A percentile compares a stretch with the other conserved stretches of the same genome.
Evolutionary conservation across 2,888 invertebrate species (phyloP).

Genomic region (Euplagia quadripunctaria): DNA sequence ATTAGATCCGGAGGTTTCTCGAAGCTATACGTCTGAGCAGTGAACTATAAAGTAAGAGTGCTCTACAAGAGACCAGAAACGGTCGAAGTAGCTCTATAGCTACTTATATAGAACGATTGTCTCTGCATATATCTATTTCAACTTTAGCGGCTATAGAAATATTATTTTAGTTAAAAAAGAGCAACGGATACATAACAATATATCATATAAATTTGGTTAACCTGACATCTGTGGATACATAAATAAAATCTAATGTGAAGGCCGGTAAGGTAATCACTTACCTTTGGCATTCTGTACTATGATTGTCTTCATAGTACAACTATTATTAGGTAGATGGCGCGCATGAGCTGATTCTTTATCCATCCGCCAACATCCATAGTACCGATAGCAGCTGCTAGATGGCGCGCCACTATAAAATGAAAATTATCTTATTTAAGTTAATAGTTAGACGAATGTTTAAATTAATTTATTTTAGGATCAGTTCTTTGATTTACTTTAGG

Average conservation of each 20-base stretch:
- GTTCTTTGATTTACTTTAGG: too few species aligned
- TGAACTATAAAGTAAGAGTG: too few species aligned
- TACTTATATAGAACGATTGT: too few species aligned
- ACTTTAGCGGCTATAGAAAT: too few species aligned
- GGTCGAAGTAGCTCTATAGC: too few species aligned
- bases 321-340: conserved; percentile 31
- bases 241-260: background rate
- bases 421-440: background rate
- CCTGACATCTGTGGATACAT: background rate
- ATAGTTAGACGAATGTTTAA: too few species aligned
- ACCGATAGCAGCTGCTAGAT: background rate
- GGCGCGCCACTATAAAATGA: background rate
- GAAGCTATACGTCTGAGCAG: too few species aligned
- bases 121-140: too few species aligned
- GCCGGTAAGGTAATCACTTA: background rate
- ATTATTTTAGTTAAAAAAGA: background rate
- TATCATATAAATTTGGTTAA: background rate
- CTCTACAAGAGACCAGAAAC: too few species aligned
- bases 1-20: too few species aligned
- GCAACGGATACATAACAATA: background rate
- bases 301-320: background rate
- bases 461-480: too few species aligned
- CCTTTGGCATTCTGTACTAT: background rate
- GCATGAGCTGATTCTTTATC: background rate
- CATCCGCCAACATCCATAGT: background rate